Conservation (phyloP, 2,888 invertebrate genomes). For the Myathropa florea region DNA sequence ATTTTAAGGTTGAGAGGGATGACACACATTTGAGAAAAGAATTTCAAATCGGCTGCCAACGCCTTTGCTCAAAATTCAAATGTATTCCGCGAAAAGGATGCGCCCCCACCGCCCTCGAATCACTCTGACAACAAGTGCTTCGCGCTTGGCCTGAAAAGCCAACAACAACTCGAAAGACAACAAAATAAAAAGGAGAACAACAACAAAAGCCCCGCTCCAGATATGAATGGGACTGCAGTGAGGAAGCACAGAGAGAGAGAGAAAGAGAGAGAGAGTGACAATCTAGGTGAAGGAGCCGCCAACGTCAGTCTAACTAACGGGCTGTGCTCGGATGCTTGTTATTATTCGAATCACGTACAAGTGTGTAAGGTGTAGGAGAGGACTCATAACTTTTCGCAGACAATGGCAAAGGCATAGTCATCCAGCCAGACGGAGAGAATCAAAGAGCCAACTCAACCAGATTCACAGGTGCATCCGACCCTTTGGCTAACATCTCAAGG, state of each 20-base stretch:
- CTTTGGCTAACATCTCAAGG: neutral
- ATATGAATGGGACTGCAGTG: constrained; percentile 6
- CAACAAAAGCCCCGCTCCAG: constrained; percentile 11
- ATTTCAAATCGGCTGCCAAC: too few relatives aligned
- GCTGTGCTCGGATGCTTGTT: constrained; percentile 26
- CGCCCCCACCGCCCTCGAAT: too few relatives aligned
- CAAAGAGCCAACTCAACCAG: neutral
- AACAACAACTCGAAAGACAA: neutral
- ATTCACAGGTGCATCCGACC: neutral
- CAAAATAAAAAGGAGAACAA: neutral
- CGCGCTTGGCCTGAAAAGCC: neutral
- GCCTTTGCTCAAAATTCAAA: too few relatives aligned
- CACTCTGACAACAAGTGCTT: too few relatives aligned
- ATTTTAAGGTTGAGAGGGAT: too few relatives aligned
- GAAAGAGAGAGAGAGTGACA: neutral
- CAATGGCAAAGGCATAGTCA: constrained; percentile 9
- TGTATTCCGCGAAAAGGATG: too few relatives aligned
- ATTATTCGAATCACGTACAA: constrained; percentile 55
- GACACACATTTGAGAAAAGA: too few relatives aligned
- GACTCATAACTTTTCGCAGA: neutral
- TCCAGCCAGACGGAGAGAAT: neutral
- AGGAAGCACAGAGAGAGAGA: neutral
- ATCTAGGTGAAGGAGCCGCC: constrained; percentile 44
- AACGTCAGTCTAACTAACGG: constrained; percentile 22
- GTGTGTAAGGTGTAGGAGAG: neutral